Percentiles rank a stretch among this genome's conserved stretches.
phyloP scores from a whole-genome alignment of 35 echinoderm and acorn worm genomes.

The Anneissia japonica region DNA sequence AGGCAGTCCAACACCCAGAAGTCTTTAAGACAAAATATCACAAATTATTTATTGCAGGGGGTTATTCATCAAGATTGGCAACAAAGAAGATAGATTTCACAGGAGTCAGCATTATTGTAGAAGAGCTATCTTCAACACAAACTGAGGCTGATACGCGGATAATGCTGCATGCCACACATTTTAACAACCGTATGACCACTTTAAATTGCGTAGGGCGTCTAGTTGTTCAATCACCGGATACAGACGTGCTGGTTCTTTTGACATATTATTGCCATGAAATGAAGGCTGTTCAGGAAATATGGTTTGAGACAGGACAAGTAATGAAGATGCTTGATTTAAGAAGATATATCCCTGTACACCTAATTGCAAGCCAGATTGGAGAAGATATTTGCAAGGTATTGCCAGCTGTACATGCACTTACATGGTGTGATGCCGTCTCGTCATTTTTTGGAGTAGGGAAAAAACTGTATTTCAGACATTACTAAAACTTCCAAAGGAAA shows the following conservation, averaged over 20 bases:
- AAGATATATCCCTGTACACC: background rate
- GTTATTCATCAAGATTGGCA: background rate
- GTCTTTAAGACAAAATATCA: background rate
- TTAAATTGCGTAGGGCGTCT: background rate
- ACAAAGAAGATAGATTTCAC: background rate
- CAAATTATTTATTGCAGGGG: background rate
- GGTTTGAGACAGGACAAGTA: background rate
- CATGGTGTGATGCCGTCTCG: background rate
- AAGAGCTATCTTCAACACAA: too few species aligned
- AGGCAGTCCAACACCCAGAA: background rate
- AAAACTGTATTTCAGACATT: background rate
- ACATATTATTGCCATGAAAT: background rate
- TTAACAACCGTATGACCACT: background rate
- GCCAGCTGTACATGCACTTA: background rate
- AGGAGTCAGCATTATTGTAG: too few species aligned
- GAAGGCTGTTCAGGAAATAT: background rate
- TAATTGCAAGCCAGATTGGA: background rate
- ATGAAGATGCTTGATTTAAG: background rate
- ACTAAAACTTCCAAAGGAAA: background rate
- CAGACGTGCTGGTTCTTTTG: background rate
- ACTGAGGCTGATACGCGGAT: background rate
- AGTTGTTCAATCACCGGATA: slow-evolving; percentile 1
- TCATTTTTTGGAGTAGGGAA: background rate
- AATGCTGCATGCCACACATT: background rate
- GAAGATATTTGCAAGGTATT: background rate